Evolutionary conservation across 2,113 vertebrate species (phyloP).

Genomic region (Epinephelus moara): DNA sequence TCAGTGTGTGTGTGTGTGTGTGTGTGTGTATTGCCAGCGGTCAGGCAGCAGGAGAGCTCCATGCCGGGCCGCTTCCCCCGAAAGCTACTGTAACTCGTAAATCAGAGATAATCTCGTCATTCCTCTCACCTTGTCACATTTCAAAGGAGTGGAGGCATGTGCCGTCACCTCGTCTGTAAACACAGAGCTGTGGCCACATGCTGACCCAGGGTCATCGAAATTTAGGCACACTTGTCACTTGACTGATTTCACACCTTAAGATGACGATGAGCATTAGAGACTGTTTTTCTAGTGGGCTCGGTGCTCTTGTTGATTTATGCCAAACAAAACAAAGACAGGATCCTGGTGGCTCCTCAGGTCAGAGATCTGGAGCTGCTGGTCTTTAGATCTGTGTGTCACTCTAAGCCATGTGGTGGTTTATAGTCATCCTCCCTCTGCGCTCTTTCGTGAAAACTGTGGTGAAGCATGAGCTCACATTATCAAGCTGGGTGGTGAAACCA

Average conservation of each 20-base stretch:
- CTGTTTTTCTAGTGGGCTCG: slow-evolving; percentile 21
- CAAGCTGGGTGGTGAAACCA: not conserved
- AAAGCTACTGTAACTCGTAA: slow-evolving; percentile 79
- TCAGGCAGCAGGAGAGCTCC: slow-evolving; percentile 5
- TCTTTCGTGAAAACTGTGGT: slow-evolving; percentile 12
- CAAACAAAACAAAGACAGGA: slow-evolving; percentile 40
- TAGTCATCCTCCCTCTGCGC: slow-evolving; percentile 2
- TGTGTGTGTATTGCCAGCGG: slow-evolving; percentile 5
- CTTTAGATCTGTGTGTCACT: slow-evolving; percentile 28
- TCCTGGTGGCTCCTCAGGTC: not conserved
- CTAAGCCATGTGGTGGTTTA: slow-evolving; percentile 32
- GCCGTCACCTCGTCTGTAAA: slow-evolving; percentile 77
- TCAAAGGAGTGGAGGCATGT: slow-evolving; percentile 70
- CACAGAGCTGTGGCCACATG: slow-evolving; percentile 65
- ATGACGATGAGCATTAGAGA: slow-evolving; percentile 58
- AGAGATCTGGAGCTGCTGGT: slow-evolving; percentile 28
- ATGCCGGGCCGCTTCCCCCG: slow-evolving; percentile 17
- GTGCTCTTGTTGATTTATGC: slow-evolving; percentile 47
- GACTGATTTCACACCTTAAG: slow-evolving; percentile 75
- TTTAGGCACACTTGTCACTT: slow-evolving; percentile 81
- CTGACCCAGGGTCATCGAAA: slow-evolving; percentile 70
- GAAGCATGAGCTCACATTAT: not conserved
- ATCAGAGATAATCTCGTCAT: slow-evolving; percentile 71
- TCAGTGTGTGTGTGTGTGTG: no score
- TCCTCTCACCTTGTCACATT: slow-evolving; percentile 68